These are phyloP conservation scores for Micronisus gabar DNA, from an alignment of 2,113 vertebrate species.

Conservation along the genomic window DNA sequence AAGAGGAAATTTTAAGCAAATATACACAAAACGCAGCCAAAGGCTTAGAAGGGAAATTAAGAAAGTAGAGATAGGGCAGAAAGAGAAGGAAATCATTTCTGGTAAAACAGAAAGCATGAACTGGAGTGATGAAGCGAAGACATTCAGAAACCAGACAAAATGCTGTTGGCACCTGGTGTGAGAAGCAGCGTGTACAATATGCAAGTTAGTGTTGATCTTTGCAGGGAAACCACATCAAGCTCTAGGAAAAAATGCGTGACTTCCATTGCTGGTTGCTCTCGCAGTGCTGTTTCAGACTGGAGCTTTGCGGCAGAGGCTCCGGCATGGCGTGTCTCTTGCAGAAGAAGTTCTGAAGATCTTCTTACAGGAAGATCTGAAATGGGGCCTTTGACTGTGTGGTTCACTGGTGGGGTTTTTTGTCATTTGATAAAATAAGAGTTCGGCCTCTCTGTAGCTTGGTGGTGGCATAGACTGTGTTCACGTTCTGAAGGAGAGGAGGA, in stretches of 20 bases:
- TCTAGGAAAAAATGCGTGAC: neutral
- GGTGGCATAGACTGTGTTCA: neutral
- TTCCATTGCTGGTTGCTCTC: neutral
- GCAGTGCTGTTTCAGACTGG: neutral
- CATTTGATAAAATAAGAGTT: neutral
- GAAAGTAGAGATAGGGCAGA: neutral
- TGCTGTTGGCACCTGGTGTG: neutral
- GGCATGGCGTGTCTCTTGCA: neutral
- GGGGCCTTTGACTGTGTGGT: neutral
- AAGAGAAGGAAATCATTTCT: neutral
- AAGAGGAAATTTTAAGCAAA: neutral
- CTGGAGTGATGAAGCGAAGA: neutral
- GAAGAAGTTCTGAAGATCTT: neutral
- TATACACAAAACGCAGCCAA: neutral
- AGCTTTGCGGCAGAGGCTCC: neutral
- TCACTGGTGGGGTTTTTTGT: neutral
- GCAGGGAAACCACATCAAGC: neutral
- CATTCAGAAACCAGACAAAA: neutral
- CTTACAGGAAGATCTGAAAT: neutral
- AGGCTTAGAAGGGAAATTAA: neutral
- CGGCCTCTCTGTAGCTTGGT: neutral
- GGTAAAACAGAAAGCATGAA: neutral
- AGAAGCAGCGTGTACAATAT: neutral
- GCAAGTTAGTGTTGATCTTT: neutral
- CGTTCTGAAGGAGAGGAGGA: neutral